A percentile compares a stretch with the other conserved stretches of the same genome.
Evolutionary conservation across 2,797 vertebrate genomes (phyloP).

Genomic region (Alfaro cultratus): DNA sequence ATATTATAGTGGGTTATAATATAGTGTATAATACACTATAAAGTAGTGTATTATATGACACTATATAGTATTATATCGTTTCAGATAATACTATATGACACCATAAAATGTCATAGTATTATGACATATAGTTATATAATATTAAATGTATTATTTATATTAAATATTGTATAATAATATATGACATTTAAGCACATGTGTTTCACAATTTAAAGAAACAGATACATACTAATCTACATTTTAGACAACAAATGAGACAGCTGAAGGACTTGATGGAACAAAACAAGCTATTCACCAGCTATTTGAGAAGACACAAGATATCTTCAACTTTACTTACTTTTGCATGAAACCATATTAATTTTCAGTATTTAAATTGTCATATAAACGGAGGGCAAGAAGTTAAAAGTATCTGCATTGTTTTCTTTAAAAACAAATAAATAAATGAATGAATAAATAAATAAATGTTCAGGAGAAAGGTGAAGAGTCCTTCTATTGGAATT

Average conservation of each 20-base stretch:
- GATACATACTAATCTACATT: not conserved
- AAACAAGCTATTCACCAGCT: not conserved
- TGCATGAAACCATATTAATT: not conserved
- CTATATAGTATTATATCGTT: too few relatives aligned
- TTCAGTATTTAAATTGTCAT: not conserved
- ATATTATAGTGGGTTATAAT: too few relatives aligned
- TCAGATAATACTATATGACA: too few relatives aligned
- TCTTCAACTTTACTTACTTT: not conserved
- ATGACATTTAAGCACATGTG: not conserved
- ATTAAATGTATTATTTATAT: too few relatives aligned
- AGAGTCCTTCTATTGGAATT: conserved; percentile 5
- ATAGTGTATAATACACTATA: too few relatives aligned
- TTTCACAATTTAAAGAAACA: not conserved
- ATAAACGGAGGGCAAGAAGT: not conserved
- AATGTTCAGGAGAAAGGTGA: not conserved
- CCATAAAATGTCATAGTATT: too few relatives aligned
- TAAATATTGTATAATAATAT: too few relatives aligned
- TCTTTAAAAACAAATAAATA: not conserved
- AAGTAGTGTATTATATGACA: too few relatives aligned
- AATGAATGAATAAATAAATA: not conserved
- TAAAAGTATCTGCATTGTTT: not conserved
- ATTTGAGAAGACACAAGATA: not conserved
- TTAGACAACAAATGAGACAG: not conserved
- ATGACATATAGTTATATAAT: not conserved
- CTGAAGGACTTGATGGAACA: not conserved